Evolutionary conservation across 2,113 vertebrate genomes (phyloP).

Genomic region (Vulpes vulpes): DNA sequence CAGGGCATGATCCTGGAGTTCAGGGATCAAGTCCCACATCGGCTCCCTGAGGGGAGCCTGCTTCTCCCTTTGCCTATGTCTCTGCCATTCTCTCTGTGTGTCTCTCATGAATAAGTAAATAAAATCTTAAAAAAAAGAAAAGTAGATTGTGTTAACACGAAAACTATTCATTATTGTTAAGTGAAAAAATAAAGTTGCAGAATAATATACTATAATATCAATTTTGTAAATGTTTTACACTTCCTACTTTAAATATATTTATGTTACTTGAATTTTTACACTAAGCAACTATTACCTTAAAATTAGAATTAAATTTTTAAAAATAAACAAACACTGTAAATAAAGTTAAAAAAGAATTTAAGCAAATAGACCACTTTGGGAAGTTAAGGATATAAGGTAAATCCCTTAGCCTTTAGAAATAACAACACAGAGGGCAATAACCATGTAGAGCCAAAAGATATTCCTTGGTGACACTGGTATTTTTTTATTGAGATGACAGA

Average conservation of each 20-base stretch:
- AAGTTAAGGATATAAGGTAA: conserved; percentile 33
- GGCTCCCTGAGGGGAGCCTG: too few relatives aligned
- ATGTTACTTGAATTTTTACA: conserved; percentile 28
- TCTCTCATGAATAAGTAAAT: too few relatives aligned
- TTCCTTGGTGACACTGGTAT: neutral
- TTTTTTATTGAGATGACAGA: conserved; percentile 25
- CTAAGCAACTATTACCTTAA: conserved; percentile 27
- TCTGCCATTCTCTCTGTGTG: too few relatives aligned
- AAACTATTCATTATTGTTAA: conserved; percentile 12
- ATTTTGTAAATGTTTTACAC: neutral
- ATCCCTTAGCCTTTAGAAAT: neutral
- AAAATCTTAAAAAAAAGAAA: neutral
- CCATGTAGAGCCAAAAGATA: neutral
- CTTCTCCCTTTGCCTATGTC: too few relatives aligned
- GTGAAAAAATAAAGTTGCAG: conserved; percentile 49
- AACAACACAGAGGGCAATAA: neutral
- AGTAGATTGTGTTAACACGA: neutral
- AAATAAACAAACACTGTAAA: conserved; percentile 22
- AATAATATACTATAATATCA: conserved; percentile 30
- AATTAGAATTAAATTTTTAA: neutral
- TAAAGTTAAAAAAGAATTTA: conserved; percentile 40
- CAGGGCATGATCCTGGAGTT: too few relatives aligned
- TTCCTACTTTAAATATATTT: conserved; percentile 31
- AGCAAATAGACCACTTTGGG: conserved; percentile 4
- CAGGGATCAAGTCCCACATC: too few relatives aligned